Conservation (phyloP, 2,113 vertebrate genomes). For the Lophotis ruficrista region DNA sequence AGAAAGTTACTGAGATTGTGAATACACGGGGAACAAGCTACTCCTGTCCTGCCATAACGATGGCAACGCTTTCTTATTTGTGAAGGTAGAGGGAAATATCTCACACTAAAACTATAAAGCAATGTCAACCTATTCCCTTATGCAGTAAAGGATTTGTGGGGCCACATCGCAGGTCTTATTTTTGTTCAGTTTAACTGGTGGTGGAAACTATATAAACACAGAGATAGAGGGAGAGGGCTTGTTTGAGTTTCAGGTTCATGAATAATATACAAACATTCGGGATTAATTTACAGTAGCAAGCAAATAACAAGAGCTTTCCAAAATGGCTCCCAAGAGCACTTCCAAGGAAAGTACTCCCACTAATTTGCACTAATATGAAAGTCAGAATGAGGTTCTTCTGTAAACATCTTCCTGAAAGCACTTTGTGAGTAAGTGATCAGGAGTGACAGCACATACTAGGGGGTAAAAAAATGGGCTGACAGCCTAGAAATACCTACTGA, state of each 20-base stretch:
- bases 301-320: constrained; percentile 62
- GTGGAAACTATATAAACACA: background rate
- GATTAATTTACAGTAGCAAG: constrained; percentile 47
- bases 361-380: constrained; percentile 59
- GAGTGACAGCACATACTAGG: background rate
- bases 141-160: background rate
- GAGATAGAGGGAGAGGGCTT: background rate
- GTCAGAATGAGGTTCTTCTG: constrained; percentile 47
- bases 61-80: background rate
- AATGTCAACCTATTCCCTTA: background rate
- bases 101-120: background rate
- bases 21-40: rapidly evolving
- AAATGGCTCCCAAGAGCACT: constrained; percentile 57
- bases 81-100: background rate
- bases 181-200: background rate
- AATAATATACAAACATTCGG: constrained; percentile 56
- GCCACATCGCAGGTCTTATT: background rate
- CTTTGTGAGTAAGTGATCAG: constrained; percentile 14
- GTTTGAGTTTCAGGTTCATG: constrained; percentile 38
- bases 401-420: constrained; percentile 46
- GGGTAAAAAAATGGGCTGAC: background rate
- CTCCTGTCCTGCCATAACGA: background rate
- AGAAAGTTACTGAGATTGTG: background rate
- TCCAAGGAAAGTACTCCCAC: constrained; percentile 36
- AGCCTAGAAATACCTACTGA: background rate